Conservation (phyloP, 2,797 vertebrate species). For the Anas bernieri region DNA sequence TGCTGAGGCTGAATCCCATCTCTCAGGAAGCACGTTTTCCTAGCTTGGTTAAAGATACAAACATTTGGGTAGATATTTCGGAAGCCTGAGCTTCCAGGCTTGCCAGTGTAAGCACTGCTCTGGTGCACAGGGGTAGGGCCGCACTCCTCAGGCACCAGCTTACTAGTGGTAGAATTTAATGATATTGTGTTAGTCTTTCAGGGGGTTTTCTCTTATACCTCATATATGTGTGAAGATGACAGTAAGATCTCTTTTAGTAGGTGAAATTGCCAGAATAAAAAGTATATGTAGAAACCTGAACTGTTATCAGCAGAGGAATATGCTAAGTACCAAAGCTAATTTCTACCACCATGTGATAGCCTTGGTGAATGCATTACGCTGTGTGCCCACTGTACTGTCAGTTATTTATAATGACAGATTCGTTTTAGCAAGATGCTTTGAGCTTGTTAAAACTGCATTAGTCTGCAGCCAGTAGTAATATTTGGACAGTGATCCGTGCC, state of each 20-base stretch:
- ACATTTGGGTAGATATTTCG: too few relatives aligned
- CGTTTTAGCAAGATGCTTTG: background rate
- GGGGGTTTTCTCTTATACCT: background rate
- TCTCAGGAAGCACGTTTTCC: background rate
- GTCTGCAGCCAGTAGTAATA: background rate
- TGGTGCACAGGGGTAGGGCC: background rate
- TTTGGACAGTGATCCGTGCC: background rate
- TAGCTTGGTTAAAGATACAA: rapidly evolving
- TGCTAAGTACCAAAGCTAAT: background rate
- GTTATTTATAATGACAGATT: slow-evolving; percentile 14
- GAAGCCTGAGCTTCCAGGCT: background rate
- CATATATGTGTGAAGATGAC: background rate
- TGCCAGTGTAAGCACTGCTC: background rate
- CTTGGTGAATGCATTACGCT: rapidly evolving
- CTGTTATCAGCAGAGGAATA: background rate
- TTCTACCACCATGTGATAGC: rapidly evolving
- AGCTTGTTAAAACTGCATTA: slow-evolving; percentile 23
- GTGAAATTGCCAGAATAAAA: background rate
- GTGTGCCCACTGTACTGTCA: background rate
- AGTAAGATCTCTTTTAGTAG: background rate
- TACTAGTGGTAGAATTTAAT: background rate
- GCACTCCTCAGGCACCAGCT: background rate
- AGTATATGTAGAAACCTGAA: rapidly evolving
- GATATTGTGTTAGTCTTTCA: background rate
- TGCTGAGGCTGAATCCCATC: background rate